Evolutionary conservation across 2,797 vertebrate species (phyloP), one percentile per base, ranked within the genome.

Genomic region (Miichthys miiuy): DNA sequence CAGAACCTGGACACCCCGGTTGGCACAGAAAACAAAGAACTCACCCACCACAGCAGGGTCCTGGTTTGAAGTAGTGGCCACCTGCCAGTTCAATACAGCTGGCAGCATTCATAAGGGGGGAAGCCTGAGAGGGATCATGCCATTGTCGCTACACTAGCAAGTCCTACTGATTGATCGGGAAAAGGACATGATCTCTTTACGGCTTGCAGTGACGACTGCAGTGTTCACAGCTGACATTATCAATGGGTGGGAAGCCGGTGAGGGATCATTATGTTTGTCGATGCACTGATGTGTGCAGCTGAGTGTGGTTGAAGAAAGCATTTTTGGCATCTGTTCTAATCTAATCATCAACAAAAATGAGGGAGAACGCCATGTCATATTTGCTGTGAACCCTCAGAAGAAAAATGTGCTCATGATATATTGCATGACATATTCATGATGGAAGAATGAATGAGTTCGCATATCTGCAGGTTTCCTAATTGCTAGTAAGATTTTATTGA

Each of bases 401-500:
- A 48, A 46, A 68, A 64, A 76, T n/a, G n/a, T 4, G 12, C 16
- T 41, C 3, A 14, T 23, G 14, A 72, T 55, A 18, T 21, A 56
- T 63, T 54, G 44, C 27, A 10, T 47, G 56, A 56, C 71, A 60
- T 10, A 42, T 72, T 75, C 25, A 56, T 73, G 58, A 55, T 51
- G 10, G 51, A 38, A 50, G 54, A 57, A 46, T 75, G 16, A 64
- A 75, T 38, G 10, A 65, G 56, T 72, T 63, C 57, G 21, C 48
- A 47, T 46, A 42, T 23, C 38, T 81, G 48, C 41, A 47, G 38
- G 20, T 38, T 69, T 75, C 54, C 30, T 79, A 86, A 80, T 82
- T 76, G 68, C 48, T 17, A 10, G 16, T 61, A 25, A 77, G 65
- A 75, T 63, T 80, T 58, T 68, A 87, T 52, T 68, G 63, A 84